Evolutionary conservation across 2,888 invertebrate genomes (phyloP), one percentile per base, ranked within the genome.

Genomic region (Craniophora ligustri): DNA sequence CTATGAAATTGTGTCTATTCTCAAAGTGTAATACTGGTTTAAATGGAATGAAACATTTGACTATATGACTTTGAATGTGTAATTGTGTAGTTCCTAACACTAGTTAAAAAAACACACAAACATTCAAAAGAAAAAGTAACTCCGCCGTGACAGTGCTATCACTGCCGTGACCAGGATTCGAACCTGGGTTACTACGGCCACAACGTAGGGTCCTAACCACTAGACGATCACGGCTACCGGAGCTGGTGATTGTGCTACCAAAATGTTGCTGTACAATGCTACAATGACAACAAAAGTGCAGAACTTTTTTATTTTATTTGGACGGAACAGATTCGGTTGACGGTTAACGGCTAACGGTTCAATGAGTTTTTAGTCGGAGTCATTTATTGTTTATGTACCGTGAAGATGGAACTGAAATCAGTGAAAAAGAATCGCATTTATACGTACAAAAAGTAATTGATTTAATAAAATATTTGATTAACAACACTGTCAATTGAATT

Each of bases 131-230:
- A 13, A 47, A 26, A 34, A 14, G 14, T 4, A 32, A 13, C 48
- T 53, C 53, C 34, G 21, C 53, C 53, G 39, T 19, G 54, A 50
- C 41, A 50, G 54, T 42, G 31, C 2, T 14, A 26, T 31, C 31
- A 83, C 81, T 84, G 84, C 86, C 86, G 86, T 88, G 88, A 88
- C 89, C 87, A 87, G 95, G 95, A 95, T 95, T 95, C 95, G 95
- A 95, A 95, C 95, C 95, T 95, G 95, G 95, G 95, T 95, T 95
- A 95, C 95, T 95, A 95, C 95, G 95, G 95, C 95, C 95, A 95
- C 95, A 95, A 95, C 95, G 95, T 95, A 94, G 94, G 93, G 95
- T 95, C 94, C 95, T 95, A 95, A 95, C 95, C 95, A 95, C 95
- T 95, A 95, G 94, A 95, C 95, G 94, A 95, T 95, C 15, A 38